phyloP scores from a whole-genome alignment of 1,140 invertebrate species.

The Argopecten irradians region DNA sequence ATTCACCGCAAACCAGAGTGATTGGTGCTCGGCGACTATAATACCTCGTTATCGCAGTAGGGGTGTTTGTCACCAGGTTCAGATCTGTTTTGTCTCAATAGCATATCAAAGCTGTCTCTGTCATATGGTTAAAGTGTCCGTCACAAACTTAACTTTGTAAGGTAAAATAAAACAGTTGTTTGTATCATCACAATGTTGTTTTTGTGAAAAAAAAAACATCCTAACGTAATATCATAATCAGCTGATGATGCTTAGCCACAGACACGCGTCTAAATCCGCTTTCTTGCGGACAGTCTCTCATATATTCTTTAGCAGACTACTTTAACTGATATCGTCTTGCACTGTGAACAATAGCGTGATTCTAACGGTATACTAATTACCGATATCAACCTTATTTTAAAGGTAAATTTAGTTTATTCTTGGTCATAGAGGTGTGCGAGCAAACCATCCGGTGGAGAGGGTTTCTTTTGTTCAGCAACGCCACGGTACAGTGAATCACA shows the following conservation, averaged over 20 bases:
- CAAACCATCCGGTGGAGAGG: background rate
- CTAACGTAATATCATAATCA: too few species aligned
- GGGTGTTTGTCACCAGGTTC: background rate
- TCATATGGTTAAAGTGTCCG: too few species aligned
- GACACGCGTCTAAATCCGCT: too few species aligned
- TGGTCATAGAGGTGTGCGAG: background rate
- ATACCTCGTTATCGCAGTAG: background rate
- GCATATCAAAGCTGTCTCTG: background rate
- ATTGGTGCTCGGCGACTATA: background rate
- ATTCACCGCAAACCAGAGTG: background rate
- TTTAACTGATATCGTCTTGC: background rate
- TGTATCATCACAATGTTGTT: too few species aligned
- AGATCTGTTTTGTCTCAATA: background rate
- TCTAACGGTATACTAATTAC: constrained; percentile 8
- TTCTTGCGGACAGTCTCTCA: background rate
- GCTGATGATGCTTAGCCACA: too few species aligned
- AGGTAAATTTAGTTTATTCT: background rate
- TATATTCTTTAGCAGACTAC: background rate
- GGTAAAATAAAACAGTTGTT: too few species aligned
- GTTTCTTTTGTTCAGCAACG: background rate
- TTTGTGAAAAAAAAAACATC: too few species aligned
- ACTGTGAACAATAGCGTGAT: background rate
- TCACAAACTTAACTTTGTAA: too few species aligned
- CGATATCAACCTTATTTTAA: background rate
- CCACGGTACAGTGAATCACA: background rate